Conservation (phyloP, 2,797 vertebrate genomes). For the Ctenochaetus hawaiiensis region DNA sequence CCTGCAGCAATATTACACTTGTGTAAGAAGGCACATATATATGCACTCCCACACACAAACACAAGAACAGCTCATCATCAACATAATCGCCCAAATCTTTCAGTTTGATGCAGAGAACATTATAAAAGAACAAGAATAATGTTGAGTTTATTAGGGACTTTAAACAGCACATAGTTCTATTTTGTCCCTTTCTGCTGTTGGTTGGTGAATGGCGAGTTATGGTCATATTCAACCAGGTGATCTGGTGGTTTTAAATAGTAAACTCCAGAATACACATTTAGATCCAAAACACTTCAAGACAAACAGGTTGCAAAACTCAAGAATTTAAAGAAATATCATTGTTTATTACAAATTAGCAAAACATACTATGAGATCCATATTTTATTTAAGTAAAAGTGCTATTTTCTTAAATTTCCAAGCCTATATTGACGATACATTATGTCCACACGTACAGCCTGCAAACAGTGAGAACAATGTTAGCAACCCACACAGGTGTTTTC, state of each 20-base stretch:
- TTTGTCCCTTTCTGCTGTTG: slow-evolving; percentile 14
- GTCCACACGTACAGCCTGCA: neutral
- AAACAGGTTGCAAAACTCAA: neutral
- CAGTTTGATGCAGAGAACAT: slow-evolving; percentile 5
- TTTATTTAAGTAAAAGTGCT: neutral
- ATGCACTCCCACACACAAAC: neutral
- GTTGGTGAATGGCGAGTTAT: neutral
- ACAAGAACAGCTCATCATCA: neutral
- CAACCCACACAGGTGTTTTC: slow-evolving; percentile 18
- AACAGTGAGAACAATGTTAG: neutral
- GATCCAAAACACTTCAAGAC: neutral
- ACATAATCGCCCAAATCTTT: neutral
- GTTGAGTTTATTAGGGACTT: slow-evolving; percentile 6
- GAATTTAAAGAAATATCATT: neutral
- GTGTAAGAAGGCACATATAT: neutral
- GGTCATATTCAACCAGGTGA: neutral
- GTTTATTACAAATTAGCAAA: slow-evolving; percentile 27
- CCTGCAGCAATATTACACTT: neutral
- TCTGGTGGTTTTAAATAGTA: neutral
- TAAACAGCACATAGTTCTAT: neutral
- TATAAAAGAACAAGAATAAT: slow-evolving; percentile 4
- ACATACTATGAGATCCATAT: neutral
- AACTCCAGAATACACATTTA: neutral
- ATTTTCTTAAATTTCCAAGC: neutral
- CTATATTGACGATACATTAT: neutral